These are phyloP conservation scores for Harpalus rubripes DNA, from an alignment of 2,888 invertebrate genomes.

Conservation along the genomic window DNA sequence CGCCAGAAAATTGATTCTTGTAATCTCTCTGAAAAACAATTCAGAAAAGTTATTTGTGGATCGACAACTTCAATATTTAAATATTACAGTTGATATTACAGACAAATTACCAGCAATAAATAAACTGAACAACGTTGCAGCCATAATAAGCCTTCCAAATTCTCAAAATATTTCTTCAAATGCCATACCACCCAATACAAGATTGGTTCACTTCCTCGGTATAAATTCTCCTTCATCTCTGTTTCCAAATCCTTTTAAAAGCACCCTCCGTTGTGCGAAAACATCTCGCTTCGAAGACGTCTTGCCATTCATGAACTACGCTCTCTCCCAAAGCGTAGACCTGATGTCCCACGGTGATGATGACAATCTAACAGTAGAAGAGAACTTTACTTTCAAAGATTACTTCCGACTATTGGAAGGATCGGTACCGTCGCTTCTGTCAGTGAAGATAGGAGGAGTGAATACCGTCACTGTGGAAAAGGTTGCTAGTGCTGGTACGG, in stretches of 20 bases:
- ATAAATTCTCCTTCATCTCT: not conserved
- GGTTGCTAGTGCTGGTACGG: constrained; percentile 71
- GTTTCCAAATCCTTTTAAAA: not conserved
- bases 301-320: constrained; percentile 4
- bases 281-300: constrained; percentile 4
- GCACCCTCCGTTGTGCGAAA: constrained; percentile 5
- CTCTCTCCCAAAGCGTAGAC: not conserved
- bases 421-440: constrained; percentile 2
- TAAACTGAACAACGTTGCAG: constrained; percentile 13
- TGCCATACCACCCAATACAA: not conserved
- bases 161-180: not conserved
- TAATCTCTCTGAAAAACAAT: not conserved
- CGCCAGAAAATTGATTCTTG: not conserved
- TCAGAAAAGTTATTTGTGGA: not conserved
- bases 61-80: not conserved
- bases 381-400: constrained; percentile 33
- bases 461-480: not conserved
- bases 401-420: constrained; percentile 6
- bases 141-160: not conserved
- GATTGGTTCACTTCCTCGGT: not conserved
- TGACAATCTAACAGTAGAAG: not conserved
- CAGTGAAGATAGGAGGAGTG: constrained; percentile 1
- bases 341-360: not conserved
- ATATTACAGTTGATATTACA: not conserved
- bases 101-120: not conserved